phyloP scores from a whole-genome alignment of 1,140 invertebrate genomes.

The Hylaeus anthracinus region DNA sequence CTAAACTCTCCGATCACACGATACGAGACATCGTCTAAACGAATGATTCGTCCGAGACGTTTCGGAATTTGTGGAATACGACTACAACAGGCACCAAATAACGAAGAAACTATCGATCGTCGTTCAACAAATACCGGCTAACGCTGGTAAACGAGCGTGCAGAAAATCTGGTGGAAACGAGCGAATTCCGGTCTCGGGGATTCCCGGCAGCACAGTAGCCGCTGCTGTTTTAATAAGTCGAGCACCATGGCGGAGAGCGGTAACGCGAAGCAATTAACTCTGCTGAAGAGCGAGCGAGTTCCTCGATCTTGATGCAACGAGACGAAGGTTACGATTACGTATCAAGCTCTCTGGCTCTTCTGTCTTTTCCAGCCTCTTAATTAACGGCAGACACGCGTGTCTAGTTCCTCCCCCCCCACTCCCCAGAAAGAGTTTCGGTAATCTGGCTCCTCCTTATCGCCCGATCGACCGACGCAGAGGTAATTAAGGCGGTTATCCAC shows the following conservation, averaged over 20 bases:
- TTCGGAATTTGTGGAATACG: too few species aligned
- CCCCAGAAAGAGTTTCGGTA: conserved; percentile 4
- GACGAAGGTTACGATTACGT: conserved; percentile 65
- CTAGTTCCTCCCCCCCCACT: too few species aligned
- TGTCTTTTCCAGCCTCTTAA: conserved; percentile 50
- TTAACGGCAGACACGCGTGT: conserved; percentile 41
- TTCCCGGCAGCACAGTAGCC: conserved; percentile 40
- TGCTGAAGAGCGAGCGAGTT: conserved; percentile 9
- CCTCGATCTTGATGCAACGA: conserved; percentile 47
- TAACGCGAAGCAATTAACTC: conserved; percentile 66
- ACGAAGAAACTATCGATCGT: too few species aligned
- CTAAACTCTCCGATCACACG: rapidly evolving
- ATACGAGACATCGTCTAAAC: too few species aligned
- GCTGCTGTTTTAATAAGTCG: conserved; percentile 68
- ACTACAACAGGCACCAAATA: too few species aligned
- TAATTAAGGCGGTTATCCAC: conserved; percentile 15
- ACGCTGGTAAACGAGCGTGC: neutral
- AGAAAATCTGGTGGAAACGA: neutral
- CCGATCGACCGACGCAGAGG: neutral
- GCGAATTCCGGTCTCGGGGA: conserved; percentile 30
- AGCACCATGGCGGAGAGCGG: conserved; percentile 34
- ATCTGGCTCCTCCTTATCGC: neutral
- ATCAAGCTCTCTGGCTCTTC: conserved; percentile 42
- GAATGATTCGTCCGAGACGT: too few species aligned
- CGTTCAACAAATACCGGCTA: too few species aligned